Conservation (phyloP, 2,888 invertebrate species). For the Aplocera efformata region DNA sequence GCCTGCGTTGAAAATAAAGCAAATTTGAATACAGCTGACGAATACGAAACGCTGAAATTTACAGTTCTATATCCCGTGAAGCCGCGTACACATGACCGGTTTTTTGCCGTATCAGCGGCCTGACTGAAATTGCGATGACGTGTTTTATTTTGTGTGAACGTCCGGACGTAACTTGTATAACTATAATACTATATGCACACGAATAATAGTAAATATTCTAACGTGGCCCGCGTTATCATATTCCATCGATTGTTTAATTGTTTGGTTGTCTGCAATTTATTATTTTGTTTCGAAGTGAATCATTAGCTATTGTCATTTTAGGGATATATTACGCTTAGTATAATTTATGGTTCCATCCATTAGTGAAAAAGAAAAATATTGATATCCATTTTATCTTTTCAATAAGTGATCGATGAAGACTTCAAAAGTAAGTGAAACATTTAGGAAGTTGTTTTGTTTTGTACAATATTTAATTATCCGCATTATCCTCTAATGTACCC, state of each 20-base stretch:
- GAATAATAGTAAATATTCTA: constrained; percentile 46
- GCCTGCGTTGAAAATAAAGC: constrained; percentile 21
- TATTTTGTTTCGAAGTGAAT: constrained; percentile 1
- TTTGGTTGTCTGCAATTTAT: constrained; percentile 3
- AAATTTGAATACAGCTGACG: constrained; percentile 28
- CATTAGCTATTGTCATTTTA: no score
- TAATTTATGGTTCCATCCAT: no score
- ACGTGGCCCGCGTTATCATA: constrained; percentile 37
- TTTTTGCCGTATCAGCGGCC: constrained; percentile 32
- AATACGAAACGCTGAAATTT: constrained; percentile 23
- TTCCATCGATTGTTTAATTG: constrained; percentile 17
- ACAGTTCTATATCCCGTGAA: constrained; percentile 28
- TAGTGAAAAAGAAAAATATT: no score
- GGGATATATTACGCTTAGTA: no score
- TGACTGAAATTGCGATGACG: constrained; percentile 36
- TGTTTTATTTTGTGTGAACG: constrained; percentile 44
- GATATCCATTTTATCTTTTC: no score
- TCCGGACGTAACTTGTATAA: constrained; percentile 27
- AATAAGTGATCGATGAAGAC: no score
- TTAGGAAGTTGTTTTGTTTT: no score
- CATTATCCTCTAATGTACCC: no score
- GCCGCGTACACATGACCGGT: constrained; percentile 32
- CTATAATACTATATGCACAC: constrained; percentile 44
- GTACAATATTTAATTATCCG: no score
- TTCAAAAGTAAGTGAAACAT: no score